Conservation (phyloP, 92 coral and sea anemone genomes). For the Epizoanthus rinbou region DNA sequence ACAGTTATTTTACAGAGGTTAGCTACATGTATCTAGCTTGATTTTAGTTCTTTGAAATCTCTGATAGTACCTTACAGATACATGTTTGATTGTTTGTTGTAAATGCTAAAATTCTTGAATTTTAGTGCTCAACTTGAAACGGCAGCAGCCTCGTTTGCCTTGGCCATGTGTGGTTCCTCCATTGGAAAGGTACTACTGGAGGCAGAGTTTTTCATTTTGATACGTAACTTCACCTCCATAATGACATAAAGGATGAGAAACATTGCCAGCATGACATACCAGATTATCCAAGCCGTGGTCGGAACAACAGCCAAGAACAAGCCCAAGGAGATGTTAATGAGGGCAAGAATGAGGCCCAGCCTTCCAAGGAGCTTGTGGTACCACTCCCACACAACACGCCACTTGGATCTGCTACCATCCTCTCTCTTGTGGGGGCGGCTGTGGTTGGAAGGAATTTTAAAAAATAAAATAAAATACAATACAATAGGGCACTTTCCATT, state of each 20-base stretch:
- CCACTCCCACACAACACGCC: constrained; percentile 88
- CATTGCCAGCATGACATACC: constrained; percentile 80
- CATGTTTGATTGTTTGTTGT: neutral
- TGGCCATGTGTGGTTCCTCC: constrained; percentile 25
- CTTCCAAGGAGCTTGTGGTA: constrained; percentile 88
- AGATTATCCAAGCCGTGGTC: constrained; percentile 78
- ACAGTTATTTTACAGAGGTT: no score
- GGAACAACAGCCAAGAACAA: constrained; percentile 93
- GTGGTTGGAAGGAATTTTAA: neutral
- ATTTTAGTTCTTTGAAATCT: no score
- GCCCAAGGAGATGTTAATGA: constrained; percentile 89
- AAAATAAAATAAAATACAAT: no score
- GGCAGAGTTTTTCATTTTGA: constrained; percentile 9
- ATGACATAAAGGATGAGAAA: constrained; percentile 62
- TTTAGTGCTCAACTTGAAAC: neutral
- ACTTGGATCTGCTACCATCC: constrained; percentile 68
- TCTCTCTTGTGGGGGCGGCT: constrained; percentile 90
- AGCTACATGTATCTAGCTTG: no score
- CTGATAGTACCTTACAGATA: no score
- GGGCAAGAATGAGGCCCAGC: constrained; percentile 83
- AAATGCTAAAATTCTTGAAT: neutral
- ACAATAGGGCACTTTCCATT: no score
- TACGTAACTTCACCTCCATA: constrained; percentile 70
- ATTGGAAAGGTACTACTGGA: constrained; percentile 45
- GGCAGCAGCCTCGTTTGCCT: constrained; percentile 28